Evolutionary conservation across 2,113 vertebrate genomes (phyloP).

Genomic region (Pampusana beccarii): DNA sequence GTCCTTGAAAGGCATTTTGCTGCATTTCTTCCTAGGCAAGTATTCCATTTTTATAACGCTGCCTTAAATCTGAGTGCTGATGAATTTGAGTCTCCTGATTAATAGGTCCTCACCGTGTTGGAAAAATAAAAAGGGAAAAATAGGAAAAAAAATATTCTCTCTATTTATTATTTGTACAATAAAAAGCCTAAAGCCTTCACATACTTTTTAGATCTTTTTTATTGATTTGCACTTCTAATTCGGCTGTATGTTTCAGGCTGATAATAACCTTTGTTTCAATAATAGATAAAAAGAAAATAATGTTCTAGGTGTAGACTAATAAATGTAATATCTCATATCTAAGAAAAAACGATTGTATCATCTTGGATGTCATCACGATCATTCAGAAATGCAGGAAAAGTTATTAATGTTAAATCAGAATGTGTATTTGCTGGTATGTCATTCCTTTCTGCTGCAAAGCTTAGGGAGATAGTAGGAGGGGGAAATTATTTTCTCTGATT

Average conservation of each 20-base stretch:
- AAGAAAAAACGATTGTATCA: not conserved
- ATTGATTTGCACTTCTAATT: constrained; percentile 16
- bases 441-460: constrained; percentile 7
- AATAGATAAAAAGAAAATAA: constrained; percentile 47
- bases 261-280: constrained; percentile 57
- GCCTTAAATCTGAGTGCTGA: not conserved
- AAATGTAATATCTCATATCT: constrained; percentile 12
- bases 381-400: not conserved
- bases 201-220: not conserved
- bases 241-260: not conserved
- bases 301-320: not conserved
- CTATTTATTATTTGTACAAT: not conserved
- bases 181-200: not conserved
- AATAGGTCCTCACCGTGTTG: not conserved
- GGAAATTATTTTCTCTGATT: constrained; percentile 49
- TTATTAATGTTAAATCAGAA: constrained; percentile 40
- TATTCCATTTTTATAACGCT: constrained; percentile 30
- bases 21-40: constrained; percentile 23
- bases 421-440: not conserved
- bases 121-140: not conserved
- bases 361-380: constrained; percentile 18
- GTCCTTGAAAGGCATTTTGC: constrained; percentile 15
- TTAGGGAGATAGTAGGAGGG: not conserved
- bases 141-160: not conserved
- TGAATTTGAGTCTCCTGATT: not conserved